Percentiles rank a stretch among this genome's conserved stretches.
Conservation (phyloP, 2,888 invertebrate genomes). For the Hydropsyche betteni region DNA sequence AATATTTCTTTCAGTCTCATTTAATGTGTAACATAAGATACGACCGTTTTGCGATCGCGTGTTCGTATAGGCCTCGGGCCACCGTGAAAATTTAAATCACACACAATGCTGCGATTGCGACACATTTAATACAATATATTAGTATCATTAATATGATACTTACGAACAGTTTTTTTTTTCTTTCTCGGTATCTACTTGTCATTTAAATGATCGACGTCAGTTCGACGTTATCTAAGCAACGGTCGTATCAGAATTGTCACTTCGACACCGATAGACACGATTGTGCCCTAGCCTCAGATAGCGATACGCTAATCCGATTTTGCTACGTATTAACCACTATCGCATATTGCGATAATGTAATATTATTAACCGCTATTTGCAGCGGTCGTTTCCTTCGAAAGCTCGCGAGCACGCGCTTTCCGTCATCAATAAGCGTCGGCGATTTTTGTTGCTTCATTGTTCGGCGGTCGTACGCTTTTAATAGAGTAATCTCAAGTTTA, state of each 20-base stretch:
- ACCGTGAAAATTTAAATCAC: conserved; percentile 20
- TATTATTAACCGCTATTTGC: too few species aligned
- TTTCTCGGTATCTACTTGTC: background rate
- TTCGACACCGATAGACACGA: conserved; percentile 29
- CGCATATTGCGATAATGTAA: too few species aligned
- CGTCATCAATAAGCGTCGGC: too few species aligned
- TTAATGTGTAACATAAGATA: background rate
- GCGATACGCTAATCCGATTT: too few species aligned
- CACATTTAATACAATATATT: conserved; percentile 23
- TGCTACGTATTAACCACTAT: too few species aligned
- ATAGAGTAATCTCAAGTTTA: conserved; percentile 29
- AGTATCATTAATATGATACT: conserved; percentile 10
- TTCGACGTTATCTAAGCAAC: conserved; percentile 15
- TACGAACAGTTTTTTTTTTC: conserved; percentile 5
- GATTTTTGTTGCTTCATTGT: conserved; percentile 1
- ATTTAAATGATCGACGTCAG: conserved; percentile 21
- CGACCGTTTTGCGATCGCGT: background rate
- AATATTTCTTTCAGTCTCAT: conserved; percentile 16
- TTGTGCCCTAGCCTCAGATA: background rate
- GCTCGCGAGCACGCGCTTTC: too few species aligned
- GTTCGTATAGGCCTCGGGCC: conserved; percentile 10
- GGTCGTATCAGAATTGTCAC: conserved; percentile 29
- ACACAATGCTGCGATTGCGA: conserved; percentile 18
- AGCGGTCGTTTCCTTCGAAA: too few species aligned
- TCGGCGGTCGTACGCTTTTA: conserved; percentile 19